Percentiles rank a stretch among this genome's conserved stretches.
Conservation (phyloP, 2,113 vertebrate genomes). For the Lanius ludovicianus region DNA sequence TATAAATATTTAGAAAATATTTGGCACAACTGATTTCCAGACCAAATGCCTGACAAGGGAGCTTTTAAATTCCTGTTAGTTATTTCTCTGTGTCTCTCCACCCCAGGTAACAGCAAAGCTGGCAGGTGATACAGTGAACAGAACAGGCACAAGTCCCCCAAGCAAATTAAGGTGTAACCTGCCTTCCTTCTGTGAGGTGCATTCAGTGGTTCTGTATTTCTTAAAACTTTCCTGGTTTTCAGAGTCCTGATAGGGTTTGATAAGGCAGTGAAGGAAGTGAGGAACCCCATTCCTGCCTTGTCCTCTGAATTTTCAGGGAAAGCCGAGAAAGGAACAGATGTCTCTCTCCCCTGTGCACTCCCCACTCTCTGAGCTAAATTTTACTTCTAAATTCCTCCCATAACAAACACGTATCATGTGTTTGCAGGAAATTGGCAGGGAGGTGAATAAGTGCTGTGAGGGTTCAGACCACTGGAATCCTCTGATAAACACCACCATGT, state of each 20-base stretch:
- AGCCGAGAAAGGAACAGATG: background rate
- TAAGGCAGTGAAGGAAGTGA: background rate
- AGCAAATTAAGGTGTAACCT: background rate
- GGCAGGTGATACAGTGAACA: background rate
- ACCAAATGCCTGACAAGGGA: background rate
- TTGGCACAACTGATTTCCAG: background rate
- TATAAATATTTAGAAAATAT: background rate
- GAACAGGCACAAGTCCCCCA: too few relatives aligned
- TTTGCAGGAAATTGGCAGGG: background rate
- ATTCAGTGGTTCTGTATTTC: background rate
- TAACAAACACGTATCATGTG: fast-evolving
- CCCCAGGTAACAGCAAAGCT: background rate
- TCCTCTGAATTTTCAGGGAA: background rate
- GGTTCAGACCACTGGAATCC: background rate
- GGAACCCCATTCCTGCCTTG: background rate
- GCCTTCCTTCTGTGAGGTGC: background rate
- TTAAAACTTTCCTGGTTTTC: background rate
- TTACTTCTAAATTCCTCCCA: background rate
- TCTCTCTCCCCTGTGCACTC: background rate
- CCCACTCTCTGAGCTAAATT: background rate
- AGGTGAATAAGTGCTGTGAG: background rate
- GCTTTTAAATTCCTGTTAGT: background rate
- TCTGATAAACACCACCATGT: background rate
- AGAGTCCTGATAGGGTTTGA: background rate
- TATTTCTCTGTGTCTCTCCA: background rate